Evolutionary conservation across 2,113 vertebrate species (phyloP).

Genomic region (Takifugu flavidus): DNA sequence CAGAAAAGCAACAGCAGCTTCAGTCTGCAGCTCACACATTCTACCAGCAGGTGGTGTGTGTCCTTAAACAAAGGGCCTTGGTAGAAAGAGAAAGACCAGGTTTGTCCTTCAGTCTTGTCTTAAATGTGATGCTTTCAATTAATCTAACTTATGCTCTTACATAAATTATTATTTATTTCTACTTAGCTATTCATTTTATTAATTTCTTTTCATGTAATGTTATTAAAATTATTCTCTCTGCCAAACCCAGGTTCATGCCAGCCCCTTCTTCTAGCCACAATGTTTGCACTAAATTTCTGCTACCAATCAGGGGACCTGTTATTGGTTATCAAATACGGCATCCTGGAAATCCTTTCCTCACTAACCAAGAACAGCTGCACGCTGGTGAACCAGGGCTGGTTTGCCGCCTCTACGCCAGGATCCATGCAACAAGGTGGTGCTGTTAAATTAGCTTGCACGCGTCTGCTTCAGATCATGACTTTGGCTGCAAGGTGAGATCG

Average conservation of each 20-base stretch:
- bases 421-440: constrained; percentile 67
- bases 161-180: no score
- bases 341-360: constrained; percentile 75
- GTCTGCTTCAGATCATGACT: constrained; percentile 78
- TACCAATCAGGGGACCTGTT: constrained; percentile 78
- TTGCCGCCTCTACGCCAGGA: constrained; percentile 70
- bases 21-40: constrained; percentile 75
- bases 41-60: constrained; percentile 77
- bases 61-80: constrained; percentile 71
- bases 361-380: constrained; percentile 77
- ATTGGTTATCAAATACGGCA: constrained; percentile 70
- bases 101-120: constrained; percentile 15
- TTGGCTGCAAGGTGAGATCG: constrained; percentile 74
- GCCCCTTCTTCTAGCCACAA: constrained; percentile 76
- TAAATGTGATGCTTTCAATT: no score
- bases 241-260: constrained; percentile 70
- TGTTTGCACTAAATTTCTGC: constrained; percentile 77
- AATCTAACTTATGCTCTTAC: no score
- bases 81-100: constrained; percentile 70
- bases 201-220: not conserved
- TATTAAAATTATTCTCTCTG: constrained; percentile 1
- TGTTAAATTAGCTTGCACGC: constrained; percentile 71
- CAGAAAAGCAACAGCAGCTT: constrained; percentile 66
- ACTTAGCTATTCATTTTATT: not conserved
- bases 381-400: constrained; percentile 76